phyloP scores from a whole-genome alignment of 2,888 invertebrate genomes.

The Phymatocera aterrima region DNA sequence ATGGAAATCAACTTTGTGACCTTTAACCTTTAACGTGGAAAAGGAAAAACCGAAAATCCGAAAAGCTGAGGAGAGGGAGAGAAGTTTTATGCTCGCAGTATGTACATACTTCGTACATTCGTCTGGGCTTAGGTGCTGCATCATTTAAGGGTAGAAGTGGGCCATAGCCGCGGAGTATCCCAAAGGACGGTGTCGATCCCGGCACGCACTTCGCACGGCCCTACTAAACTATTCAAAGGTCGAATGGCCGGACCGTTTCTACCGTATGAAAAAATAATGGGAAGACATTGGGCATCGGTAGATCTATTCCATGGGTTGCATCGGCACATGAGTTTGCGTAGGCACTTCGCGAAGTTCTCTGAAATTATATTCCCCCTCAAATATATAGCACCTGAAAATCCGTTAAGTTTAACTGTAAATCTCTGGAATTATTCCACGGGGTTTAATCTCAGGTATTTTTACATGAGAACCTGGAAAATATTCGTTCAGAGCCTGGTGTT shows the following conservation, averaged over 20 bases:
- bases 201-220: constrained; percentile 22
- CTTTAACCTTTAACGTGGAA: too few relatives aligned
- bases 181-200: constrained; percentile 10
- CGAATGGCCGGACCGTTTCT: background rate
- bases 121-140: background rate
- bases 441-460: too few relatives aligned
- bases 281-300: background rate
- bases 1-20: too few relatives aligned
- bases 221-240: constrained; percentile 17
- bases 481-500: background rate
- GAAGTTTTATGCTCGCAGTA: background rate
- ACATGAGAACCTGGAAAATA: background rate
- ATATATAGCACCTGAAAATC: too few relatives aligned
- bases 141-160: constrained; percentile 6
- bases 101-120: background rate
- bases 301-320: background rate
- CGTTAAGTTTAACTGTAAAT: too few relatives aligned
- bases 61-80: too few relatives aligned
- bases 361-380: too few relatives aligned
- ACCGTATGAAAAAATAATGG: background rate
- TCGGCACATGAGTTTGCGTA: background rate
- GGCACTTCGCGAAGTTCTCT: background rate
- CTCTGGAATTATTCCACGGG: too few relatives aligned
- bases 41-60: too few relatives aligned
- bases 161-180: background rate